Conservation (phyloP, 1,140 invertebrate species). For the Heliconius nattereri region DNA sequence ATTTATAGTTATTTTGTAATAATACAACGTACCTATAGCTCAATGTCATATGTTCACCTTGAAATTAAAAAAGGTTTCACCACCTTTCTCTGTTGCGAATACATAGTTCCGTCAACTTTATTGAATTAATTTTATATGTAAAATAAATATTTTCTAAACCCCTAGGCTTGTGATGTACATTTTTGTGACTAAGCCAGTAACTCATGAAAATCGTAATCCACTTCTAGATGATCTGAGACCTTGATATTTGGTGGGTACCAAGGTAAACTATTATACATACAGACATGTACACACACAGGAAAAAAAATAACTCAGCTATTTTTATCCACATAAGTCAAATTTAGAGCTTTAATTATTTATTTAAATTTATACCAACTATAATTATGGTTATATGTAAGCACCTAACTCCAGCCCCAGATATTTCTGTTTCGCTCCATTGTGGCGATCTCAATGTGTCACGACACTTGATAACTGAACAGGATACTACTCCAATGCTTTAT, state of each 20-base stretch:
- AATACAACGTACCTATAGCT: neutral
- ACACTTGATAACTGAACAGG: conserved; percentile 41
- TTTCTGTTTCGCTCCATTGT: conserved; percentile 38
- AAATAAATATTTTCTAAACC: neutral
- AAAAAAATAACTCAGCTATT: no score
- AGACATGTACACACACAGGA: no score
- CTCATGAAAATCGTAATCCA: no score
- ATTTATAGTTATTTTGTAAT: neutral
- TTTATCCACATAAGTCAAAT: no score
- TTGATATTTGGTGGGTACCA: no score
- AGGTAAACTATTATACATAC: no score
- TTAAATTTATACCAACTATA: no score
- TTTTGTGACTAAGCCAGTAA: no score
- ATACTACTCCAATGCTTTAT: conserved; percentile 5
- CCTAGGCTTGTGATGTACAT: no score
- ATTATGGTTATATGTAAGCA: no score
- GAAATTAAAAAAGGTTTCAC: conserved; percentile 21
- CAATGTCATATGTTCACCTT: conserved; percentile 18
- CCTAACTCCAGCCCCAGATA: conserved; percentile 21
- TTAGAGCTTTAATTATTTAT: no score
- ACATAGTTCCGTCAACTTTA: neutral
- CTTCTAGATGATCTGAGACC: no score
- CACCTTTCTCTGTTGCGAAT: conserved; percentile 18
- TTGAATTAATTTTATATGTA: neutral
- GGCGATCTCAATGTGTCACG: conserved; percentile 45